Evolutionary conservation across 2,888 invertebrate genomes (phyloP).

Genomic region (Melinaea menophilus): DNA sequence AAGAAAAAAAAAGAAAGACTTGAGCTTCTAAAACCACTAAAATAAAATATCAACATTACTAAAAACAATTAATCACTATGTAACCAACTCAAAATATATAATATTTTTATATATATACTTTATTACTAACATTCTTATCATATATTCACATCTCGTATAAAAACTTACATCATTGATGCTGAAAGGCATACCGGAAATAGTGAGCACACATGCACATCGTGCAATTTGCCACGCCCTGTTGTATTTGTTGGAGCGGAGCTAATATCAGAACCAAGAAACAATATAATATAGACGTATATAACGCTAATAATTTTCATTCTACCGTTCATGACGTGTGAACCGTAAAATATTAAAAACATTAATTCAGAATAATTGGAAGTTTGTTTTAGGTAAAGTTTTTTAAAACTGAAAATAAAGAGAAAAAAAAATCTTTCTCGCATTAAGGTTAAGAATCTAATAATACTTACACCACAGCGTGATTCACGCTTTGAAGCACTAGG

Average conservation of each 20-base stretch:
- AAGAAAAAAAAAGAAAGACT: too few relatives aligned
- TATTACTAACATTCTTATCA: neutral
- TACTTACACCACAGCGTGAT: constrained; percentile 81
- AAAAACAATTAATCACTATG: too few relatives aligned
- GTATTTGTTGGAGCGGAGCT: constrained; percentile 19
- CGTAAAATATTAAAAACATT: neutral
- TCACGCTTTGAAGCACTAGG: constrained; percentile 90
- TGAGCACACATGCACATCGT: constrained; percentile 13
- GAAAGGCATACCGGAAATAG: constrained; percentile 2
- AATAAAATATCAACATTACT: too few relatives aligned
- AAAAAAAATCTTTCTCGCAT: neutral
- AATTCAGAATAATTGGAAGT: neutral
- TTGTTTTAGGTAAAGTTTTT: too few relatives aligned
- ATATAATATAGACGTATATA: constrained; percentile 6
- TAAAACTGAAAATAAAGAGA: neutral
- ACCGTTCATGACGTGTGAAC: neutral
- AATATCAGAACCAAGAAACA: constrained; percentile 17
- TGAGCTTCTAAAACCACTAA: too few relatives aligned
- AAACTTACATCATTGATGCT: neutral
- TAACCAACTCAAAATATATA: too few relatives aligned
- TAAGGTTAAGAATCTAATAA: too few relatives aligned
- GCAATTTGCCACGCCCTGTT: constrained; percentile 12
- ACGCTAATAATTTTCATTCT: neutral
- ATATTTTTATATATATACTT: neutral
- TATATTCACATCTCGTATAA: neutral